Conservation (phyloP, 1,140 invertebrate genomes). For the Brachionus sp. region DNA sequence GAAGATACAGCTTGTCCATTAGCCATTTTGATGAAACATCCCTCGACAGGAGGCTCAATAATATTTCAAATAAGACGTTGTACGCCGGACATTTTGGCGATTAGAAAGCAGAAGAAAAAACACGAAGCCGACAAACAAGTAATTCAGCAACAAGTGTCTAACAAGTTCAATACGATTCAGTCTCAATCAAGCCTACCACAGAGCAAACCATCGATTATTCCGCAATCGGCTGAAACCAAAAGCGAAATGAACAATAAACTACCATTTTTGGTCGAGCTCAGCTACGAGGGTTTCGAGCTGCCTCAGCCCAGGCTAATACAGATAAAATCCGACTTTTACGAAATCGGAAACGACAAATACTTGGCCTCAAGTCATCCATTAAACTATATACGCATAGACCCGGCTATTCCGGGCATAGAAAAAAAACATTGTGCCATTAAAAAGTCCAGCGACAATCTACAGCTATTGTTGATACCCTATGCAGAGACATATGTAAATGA, state of each 20-base stretch:
- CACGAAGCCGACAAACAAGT: conserved; percentile 50
- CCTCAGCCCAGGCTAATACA: conserved; percentile 67
- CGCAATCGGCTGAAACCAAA: background rate
- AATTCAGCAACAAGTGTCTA: conserved; percentile 47
- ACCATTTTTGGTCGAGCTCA: conserved; percentile 56
- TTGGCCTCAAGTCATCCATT: conserved; percentile 22
- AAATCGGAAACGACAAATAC: conserved; percentile 45
- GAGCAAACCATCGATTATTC: background rate
- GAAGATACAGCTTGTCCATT: conserved; percentile 95
- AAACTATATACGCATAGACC: conserved; percentile 36
- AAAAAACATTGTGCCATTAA: conserved; percentile 88
- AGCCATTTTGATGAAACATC: conserved; percentile 67
- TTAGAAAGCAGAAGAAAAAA: conserved; percentile 56
- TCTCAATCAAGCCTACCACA: conserved; percentile 50
- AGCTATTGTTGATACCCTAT: conserved; percentile 84
- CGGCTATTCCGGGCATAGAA: conserved; percentile 65
- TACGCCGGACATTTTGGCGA: conserved; percentile 32
- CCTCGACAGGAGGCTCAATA: conserved; percentile 66
- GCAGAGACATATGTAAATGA: conserved; percentile 89
- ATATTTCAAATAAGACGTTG: conserved; percentile 72
- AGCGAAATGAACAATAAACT: conserved; percentile 49
- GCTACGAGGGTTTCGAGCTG: conserved; percentile 51
- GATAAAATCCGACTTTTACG: conserved; percentile 43
- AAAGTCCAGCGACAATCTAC: conserved; percentile 81
- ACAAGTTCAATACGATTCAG: conserved; percentile 51